These are phyloP conservation scores for Schizothorax lantsangensis DNA, from an alignment of 2,797 vertebrate genomes.

Conservation along the genomic window DNA sequence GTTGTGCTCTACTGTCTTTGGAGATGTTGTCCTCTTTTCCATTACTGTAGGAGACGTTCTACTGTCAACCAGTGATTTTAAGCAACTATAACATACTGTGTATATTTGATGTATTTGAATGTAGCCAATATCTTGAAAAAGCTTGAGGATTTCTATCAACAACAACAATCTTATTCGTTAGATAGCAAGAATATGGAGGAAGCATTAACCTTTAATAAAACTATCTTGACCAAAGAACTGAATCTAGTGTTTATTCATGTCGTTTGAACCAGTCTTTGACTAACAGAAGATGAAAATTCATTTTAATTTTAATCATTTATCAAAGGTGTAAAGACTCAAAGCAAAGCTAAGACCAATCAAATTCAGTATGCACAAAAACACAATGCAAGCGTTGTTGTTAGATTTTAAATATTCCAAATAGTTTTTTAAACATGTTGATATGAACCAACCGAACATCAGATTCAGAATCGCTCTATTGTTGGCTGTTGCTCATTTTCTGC, in stretches of 20 bases:
- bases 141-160: slow-evolving; percentile 48
- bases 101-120: slow-evolving; percentile 51
- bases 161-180: slow-evolving; percentile 25
- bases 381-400: not conserved
- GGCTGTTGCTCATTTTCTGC: not conserved
- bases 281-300: not conserved
- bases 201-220: slow-evolving; percentile 54
- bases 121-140: slow-evolving; percentile 31
- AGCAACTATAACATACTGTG: slow-evolving; percentile 40
- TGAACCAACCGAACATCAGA: not conserved
- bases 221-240: slow-evolving; percentile 49
- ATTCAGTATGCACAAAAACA: not conserved
- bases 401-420: not conserved
- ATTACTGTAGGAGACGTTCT: slow-evolving; percentile 39
- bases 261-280: not conserved
- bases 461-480: not conserved
- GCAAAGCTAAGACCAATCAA: not conserved
- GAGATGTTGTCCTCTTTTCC: slow-evolving; percentile 43
- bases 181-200: slow-evolving; percentile 26
- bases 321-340: not conserved
- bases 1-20: slow-evolving; percentile 45
- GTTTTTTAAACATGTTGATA: not conserved
- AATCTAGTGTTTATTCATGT: not conserved
- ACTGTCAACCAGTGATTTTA: slow-evolving; percentile 44
- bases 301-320: not conserved